Conservation (phyloP, 2,797 vertebrate genomes). For the Antennarius maculatus region DNA sequence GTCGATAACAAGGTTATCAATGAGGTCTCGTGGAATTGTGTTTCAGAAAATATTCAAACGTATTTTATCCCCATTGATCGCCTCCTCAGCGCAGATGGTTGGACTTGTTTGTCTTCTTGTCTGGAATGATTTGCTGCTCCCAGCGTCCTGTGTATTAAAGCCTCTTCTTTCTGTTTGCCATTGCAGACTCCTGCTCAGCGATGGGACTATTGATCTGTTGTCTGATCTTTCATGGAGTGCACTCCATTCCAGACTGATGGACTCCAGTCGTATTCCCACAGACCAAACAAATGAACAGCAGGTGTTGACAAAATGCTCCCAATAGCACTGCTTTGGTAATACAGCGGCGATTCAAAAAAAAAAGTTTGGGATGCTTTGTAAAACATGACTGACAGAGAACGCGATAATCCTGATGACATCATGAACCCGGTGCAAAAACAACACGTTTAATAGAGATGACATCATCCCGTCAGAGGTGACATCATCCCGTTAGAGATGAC, state of each 20-base stretch:
- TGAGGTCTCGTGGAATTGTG: constrained; percentile 1
- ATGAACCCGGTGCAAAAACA: too few species aligned
- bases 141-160: constrained; percentile 62
- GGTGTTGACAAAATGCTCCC: constrained; percentile 27
- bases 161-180: constrained; percentile 74
- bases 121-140: constrained; percentile 51
- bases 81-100: constrained; percentile 35
- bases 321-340: constrained; percentile 11
- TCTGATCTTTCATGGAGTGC: constrained; percentile 77
- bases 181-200: constrained; percentile 77
- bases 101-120: constrained; percentile 53
- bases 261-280: constrained; percentile 61
- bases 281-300: constrained; percentile 25
- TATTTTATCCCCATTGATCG: constrained; percentile 49
- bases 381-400: not conserved
- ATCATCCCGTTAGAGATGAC: too few species aligned
- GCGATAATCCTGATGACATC: too few species aligned
- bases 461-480: too few species aligned
- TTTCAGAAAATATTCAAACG: constrained; percentile 19
- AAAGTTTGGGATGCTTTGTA: not conserved
- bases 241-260: constrained; percentile 73
- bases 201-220: constrained; percentile 79
- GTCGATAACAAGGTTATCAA: not conserved
- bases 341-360: not conserved
- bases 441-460: too few species aligned